phyloP scores from a whole-genome alignment of 2,888 invertebrate genomes.

The Timandra comae region DNA sequence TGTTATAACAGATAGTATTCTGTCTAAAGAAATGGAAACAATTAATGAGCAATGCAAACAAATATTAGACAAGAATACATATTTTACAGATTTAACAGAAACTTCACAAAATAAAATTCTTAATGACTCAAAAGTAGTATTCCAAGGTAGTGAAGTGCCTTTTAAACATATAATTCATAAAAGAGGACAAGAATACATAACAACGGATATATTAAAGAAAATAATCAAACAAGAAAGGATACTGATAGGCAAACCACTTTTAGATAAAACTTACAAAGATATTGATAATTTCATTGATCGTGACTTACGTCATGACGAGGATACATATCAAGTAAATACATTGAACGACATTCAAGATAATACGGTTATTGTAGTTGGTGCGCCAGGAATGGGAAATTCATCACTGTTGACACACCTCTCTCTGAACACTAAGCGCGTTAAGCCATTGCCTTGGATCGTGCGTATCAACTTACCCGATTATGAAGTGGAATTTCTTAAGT shows the following conservation, averaged over 20 bases:
- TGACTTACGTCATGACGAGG: slow-evolving; percentile 15
- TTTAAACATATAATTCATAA: slow-evolving; percentile 18
- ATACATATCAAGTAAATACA: slow-evolving; percentile 22
- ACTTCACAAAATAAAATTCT: slow-evolving; percentile 25
- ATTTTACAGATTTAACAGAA: slow-evolving; percentile 21
- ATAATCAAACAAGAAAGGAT: slow-evolving; percentile 26
- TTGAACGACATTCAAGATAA: slow-evolving; percentile 27
- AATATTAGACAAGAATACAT: slow-evolving; percentile 21
- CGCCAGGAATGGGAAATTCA: slow-evolving; percentile 34
- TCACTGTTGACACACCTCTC: slow-evolving; percentile 32
- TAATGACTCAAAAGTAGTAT: slow-evolving; percentile 20
- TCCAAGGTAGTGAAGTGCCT: slow-evolving; percentile 27
- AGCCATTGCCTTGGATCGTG: slow-evolving; percentile 31
- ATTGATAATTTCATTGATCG: slow-evolving; percentile 28
- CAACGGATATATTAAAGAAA: slow-evolving; percentile 23
- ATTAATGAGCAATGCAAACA: slow-evolving; percentile 10
- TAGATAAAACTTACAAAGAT: slow-evolving; percentile 25
- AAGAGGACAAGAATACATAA: slow-evolving; percentile 6
- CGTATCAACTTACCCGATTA: slow-evolving; percentile 27
- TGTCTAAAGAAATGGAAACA: slow-evolving; percentile 15
- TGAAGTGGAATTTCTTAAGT: slow-evolving; percentile 21
- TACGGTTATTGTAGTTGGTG: slow-evolving; percentile 27
- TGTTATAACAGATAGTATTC: slow-evolving; percentile 21
- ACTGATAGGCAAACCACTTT: slow-evolving; percentile 27
- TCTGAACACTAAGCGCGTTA: slow-evolving; percentile 25